A percentile compares a stretch with the other conserved stretches of the same genome.
phyloP scores from a whole-genome alignment of 2,888 invertebrate genomes.

The Pasiphila rectangulata region DNA sequence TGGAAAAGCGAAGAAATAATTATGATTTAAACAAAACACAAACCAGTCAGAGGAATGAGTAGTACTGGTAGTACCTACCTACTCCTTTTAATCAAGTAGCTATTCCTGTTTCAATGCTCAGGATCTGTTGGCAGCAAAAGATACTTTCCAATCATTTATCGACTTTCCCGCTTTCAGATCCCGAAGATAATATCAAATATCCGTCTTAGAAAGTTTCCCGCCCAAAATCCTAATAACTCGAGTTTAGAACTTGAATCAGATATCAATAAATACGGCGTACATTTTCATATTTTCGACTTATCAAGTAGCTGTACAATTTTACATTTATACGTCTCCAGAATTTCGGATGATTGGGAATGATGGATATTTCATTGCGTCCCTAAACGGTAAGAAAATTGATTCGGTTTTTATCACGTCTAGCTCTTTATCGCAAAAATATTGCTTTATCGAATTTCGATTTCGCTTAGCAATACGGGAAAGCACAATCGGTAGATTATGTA shows the following conservation, averaged over 20 bases:
- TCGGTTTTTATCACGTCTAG: constrained; percentile 6
- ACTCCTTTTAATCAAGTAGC: too few relatives aligned
- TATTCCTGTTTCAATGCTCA: not conserved
- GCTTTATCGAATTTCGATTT: not conserved
- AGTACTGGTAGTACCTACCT: too few relatives aligned
- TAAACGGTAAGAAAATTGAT: constrained; percentile 10
- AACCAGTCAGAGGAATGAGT: too few relatives aligned
- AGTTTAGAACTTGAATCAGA: constrained; percentile 24
- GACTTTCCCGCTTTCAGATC: constrained; percentile 2
- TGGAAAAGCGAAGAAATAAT: too few relatives aligned
- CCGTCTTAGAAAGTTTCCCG: constrained; percentile 20
- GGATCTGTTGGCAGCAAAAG: not conserved
- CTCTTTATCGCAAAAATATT: not conserved
- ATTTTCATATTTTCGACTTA: constrained; percentile 20
- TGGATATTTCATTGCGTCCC: constrained; percentile 16
- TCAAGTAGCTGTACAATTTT: constrained; percentile 15
- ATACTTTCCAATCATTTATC: constrained; percentile 7
- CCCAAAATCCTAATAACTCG: constrained; percentile 24
- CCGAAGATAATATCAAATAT: constrained; percentile 26
- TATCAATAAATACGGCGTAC: constrained; percentile 19
- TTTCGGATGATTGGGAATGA: constrained; percentile 13
- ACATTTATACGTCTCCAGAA: constrained; percentile 7
- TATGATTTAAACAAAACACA: too few relatives aligned
- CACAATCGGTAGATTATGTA: not conserved
- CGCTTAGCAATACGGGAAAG: not conserved